phyloP scores from a whole-genome alignment of 2,888 invertebrate species.

The Mechanitis messenoides region DNA sequence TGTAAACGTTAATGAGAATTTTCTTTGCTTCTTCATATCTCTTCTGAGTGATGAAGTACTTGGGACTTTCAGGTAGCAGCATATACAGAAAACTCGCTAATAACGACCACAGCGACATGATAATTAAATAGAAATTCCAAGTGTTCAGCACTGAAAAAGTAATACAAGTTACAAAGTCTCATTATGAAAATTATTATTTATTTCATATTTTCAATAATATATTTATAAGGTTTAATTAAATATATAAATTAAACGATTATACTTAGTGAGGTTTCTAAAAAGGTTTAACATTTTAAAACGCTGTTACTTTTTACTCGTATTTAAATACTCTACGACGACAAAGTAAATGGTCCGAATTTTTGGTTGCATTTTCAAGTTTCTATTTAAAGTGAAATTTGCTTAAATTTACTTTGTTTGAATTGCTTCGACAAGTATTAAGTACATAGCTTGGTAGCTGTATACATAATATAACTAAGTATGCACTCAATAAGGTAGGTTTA shows the following conservation, averaged over 20 bases:
- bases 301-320: neutral
- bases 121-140: constrained; percentile 60
- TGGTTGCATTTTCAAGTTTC: constrained; percentile 4
- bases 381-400: constrained; percentile 1
- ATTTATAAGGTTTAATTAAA: neutral
- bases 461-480: no score
- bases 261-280: neutral
- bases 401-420: neutral
- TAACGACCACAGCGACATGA: constrained; percentile 51
- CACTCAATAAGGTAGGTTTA: no score
- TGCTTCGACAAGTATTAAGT: neutral
- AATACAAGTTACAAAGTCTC: no score
- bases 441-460: no score
- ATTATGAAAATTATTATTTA: no score
- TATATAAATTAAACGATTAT: neutral
- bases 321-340: constrained; percentile 6
- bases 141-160: constrained; percentile 51
- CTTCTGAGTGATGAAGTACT: constrained; percentile 52
- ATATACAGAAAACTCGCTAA: constrained; percentile 44
- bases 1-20: constrained; percentile 52
- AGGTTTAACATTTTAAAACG: constrained; percentile 2
- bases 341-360: constrained; percentile 2
- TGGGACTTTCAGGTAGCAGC: constrained; percentile 58
- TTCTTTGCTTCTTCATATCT: constrained; percentile 54
- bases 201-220: constrained; percentile 5